Conservation (phyloP, 2,797 vertebrate genomes). For the Salarias fasciatus region DNA sequence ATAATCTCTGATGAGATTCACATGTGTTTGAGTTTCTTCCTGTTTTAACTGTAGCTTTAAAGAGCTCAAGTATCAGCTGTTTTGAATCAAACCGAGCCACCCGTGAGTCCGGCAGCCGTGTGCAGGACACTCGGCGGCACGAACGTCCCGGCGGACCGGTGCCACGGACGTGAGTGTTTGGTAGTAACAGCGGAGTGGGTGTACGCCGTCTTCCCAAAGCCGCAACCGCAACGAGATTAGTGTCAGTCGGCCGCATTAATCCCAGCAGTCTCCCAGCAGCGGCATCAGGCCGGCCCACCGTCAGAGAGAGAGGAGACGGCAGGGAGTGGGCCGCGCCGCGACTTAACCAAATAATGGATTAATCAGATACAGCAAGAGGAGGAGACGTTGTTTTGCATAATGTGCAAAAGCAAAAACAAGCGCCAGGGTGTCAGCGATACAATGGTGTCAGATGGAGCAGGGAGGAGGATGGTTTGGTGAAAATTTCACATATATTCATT, state of each 20-base stretch:
- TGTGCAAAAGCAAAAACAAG: slow-evolving; percentile 46
- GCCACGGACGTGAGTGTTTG: slow-evolving; percentile 63
- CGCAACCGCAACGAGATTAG: slow-evolving; percentile 83
- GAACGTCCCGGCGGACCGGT: slow-evolving; percentile 58
- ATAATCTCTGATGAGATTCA: neutral
- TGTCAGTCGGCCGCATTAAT: slow-evolving; percentile 81
- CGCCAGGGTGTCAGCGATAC: slow-evolving; percentile 24
- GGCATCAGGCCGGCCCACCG: slow-evolving; percentile 69
- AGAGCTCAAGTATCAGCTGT: slow-evolving; percentile 15
- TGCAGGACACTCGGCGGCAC: slow-evolving; percentile 45
- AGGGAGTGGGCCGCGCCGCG: slow-evolving; percentile 49
- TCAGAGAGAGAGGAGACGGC: slow-evolving; percentile 49
- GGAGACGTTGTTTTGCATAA: slow-evolving; percentile 46
- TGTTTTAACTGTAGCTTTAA: slow-evolving; percentile 1
- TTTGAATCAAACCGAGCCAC: slow-evolving; percentile 42
- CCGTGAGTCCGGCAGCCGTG: slow-evolving; percentile 43
- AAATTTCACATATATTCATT: no score
- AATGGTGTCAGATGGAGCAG: slow-evolving; percentile 37
- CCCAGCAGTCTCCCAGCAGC: slow-evolving; percentile 74
- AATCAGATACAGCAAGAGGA: slow-evolving; percentile 57
- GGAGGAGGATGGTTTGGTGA: slow-evolving; percentile 15
- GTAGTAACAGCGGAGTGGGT: slow-evolving; percentile 75
- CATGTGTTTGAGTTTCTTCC: slow-evolving; percentile 3
- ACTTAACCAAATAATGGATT: slow-evolving; percentile 76
- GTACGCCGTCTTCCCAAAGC: slow-evolving; percentile 77